Percentiles rank a stretch among this genome's conserved stretches.
Conservation (phyloP, 2,888 invertebrate genomes). For the Perithous albicinctus region DNA sequence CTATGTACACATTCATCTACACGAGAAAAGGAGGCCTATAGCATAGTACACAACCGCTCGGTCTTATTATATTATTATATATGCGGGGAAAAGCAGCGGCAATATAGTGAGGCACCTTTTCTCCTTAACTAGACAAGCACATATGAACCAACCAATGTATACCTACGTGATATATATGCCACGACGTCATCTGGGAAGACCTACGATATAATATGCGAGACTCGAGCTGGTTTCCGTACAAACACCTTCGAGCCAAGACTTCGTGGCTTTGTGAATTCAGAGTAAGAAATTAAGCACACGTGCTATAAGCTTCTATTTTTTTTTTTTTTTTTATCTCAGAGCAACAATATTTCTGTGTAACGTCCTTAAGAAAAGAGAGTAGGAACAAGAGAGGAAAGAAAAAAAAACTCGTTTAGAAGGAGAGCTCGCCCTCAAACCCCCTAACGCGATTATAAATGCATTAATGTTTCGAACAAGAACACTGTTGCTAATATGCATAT, state of each 20-base stretch:
- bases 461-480: conserved; percentile 55
- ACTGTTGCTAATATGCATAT: too few species aligned
- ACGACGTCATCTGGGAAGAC: conserved; percentile 55
- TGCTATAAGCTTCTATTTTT: too few species aligned
- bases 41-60: background rate
- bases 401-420: conserved; percentile 34
- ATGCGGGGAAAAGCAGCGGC: conserved; percentile 10
- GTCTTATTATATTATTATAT: conserved; percentile 36
- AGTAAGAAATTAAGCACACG: conserved; percentile 47
- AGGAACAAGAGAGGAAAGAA: background rate
- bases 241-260: conserved; percentile 34
- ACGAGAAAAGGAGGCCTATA: background rate
- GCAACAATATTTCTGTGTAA: conserved; percentile 19
- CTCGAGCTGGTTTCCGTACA: conserved; percentile 59
- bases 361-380: too few species aligned
- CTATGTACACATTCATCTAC: too few species aligned
- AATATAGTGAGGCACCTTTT: conserved; percentile 30
- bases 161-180: background rate
- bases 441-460: conserved; percentile 55
- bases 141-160: background rate
- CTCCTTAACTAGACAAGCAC: conserved; percentile 48
- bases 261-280: conserved; percentile 47
- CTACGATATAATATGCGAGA: conserved; percentile 62
- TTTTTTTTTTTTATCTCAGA: background rate
- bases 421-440: conserved; percentile 26